Conservation (phyloP, 2,888 invertebrate genomes). For the Dichetophora obliterata region DNA sequence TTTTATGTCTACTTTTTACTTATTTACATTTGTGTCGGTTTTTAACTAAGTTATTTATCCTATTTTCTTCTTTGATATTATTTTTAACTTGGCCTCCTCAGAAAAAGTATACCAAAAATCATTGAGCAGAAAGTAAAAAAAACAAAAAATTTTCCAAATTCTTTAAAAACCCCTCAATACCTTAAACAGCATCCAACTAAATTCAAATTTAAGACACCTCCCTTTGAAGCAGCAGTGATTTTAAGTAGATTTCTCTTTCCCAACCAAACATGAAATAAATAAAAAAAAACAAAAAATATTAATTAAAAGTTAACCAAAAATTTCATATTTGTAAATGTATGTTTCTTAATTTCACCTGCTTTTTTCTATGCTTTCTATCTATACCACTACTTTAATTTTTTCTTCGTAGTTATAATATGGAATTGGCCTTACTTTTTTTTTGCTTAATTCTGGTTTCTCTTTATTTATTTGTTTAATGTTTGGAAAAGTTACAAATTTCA, state of each 20-base stretch:
- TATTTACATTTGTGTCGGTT: not conserved
- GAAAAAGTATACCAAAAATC: constrained; percentile 23
- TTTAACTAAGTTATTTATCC: too few species aligned
- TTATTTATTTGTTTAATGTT: constrained; percentile 33
- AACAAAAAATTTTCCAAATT: constrained; percentile 20
- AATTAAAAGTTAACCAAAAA: too few species aligned
- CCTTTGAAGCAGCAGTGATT: constrained; percentile 54
- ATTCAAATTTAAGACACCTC: constrained; percentile 2
- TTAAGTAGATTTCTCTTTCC: constrained; percentile 50
- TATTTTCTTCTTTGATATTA: not conserved
- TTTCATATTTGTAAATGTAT: too few species aligned
- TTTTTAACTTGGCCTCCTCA: not conserved
- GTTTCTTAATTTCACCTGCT: not conserved
- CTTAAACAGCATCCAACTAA: constrained; percentile 1
- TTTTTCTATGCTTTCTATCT: not conserved
- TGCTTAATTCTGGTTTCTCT: not conserved
- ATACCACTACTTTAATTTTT: not conserved
- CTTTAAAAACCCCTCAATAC: constrained; percentile 6
- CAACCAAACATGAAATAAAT: not conserved
- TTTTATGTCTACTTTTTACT: not conserved
- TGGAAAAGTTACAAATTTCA: constrained; percentile 17
- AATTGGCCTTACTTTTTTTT: not conserved
- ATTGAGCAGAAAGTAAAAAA: not conserved
- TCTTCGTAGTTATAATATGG: not conserved
- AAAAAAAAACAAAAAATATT: not conserved